Evolutionary conservation across 2,113 vertebrate genomes (phyloP).

Genomic region (Ophthalmotilapia sp.): DNA sequence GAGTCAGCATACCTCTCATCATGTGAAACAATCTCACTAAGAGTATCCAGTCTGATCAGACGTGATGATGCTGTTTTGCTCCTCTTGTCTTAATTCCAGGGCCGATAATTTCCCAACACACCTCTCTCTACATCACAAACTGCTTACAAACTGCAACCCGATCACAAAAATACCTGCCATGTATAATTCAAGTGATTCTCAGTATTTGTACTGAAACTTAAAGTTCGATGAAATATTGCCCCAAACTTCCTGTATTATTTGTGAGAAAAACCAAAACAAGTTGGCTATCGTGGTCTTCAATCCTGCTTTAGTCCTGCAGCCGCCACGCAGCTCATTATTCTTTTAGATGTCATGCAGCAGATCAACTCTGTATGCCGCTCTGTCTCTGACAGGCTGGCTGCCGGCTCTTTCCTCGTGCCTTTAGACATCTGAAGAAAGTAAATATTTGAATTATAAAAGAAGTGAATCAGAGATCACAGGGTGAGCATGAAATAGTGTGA

Average conservation of each 20-base stretch:
- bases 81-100: not conserved
- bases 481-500: not conserved
- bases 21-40: not conserved
- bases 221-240: not conserved
- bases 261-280: not conserved
- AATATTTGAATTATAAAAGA: not conserved
- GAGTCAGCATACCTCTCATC: not conserved
- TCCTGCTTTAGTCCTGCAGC: not conserved
- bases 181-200: not conserved
- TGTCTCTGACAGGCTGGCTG: not conserved
- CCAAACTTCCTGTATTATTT: not conserved
- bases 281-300: not conserved
- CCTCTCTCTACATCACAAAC: not conserved
- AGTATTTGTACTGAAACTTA: not conserved
- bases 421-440: slow-evolving; percentile 5
- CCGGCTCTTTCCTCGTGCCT: slow-evolving; percentile 18
- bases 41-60: not conserved
- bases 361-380: not conserved
- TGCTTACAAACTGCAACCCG: not conserved
- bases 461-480: not conserved
- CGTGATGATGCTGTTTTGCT: not conserved
- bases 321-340: not conserved
- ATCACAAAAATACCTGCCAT: not conserved
- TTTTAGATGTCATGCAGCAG: not conserved
- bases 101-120: not conserved